Evolutionary conservation across 2,113 vertebrate genomes (phyloP), one percentile per base, ranked within the genome.

Genomic region (Zosterops hypoxanthus): DNA sequence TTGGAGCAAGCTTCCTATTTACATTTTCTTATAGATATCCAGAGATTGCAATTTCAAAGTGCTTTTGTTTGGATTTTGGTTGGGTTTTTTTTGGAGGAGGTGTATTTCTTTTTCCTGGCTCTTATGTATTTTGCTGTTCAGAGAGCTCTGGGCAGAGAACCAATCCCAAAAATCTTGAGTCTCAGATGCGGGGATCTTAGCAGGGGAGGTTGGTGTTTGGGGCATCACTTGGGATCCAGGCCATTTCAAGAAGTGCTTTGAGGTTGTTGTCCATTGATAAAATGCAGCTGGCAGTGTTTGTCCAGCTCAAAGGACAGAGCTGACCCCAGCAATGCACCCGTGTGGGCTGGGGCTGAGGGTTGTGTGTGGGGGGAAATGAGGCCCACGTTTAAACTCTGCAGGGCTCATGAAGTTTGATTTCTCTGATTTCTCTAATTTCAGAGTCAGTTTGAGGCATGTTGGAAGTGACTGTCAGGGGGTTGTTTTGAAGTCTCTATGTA

Each of bases 241-340:
- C 42, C 12, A 2, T 50, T 80, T 88, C 13, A 47, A 34, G 46
- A 70, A 71, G 44, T 60, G 41, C 28, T 50, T 50, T 68, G 36
- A 21, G 34, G 73, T 41, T 89, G 11, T 52, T 79, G 34, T 72
- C 15, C 55, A 12, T 1, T 47, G 90, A 39, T 53, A 56, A 91
- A 72, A 59, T 9, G 61, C 29, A 61, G 8, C 17, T 66, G 34
- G 20, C 42, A 5, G 31, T 3, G 7, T 56, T 79, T 36, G 31
- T 44, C n/a, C 31, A 33, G 3, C 29, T 56, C 49, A 5, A 18
- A 56, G 89, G 64, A 75, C 39, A 20, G 53, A 75, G n/a, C 33
- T 59, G 69, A 22, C 41, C 7, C 20, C 1, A 1, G 11, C 5
- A 2, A 56, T 39, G 59, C 39, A 9, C 14, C 42, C 0, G 0